Base-by-base conservation (phyloP, 1,140 invertebrate genomes). In the Panagrolaimus sp. region DNA sequence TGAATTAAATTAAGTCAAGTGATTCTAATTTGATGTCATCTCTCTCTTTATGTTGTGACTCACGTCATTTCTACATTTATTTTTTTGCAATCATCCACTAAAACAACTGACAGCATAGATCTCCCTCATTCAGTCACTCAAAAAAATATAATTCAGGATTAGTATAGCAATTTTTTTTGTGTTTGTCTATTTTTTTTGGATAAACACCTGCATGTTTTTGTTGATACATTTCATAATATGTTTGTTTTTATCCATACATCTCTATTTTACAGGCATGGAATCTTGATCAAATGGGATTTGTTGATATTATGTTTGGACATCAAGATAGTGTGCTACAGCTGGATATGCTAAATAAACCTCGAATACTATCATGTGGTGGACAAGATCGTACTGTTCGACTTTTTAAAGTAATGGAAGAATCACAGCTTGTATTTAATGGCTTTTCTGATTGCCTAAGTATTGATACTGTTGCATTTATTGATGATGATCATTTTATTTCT, bases 401-500 rank as follows among this genome's bases (percentile, higher is more conserved):
- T 27, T 75, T 75, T 57, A 75, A 75, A 62, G 67, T 75, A 13
- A 61, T 53, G 14, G 69, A 75, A 57, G 70, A 72, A 27, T 63
- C 47, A 16, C 74, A 75, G 47, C 44, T 75, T 14, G 74, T 75
- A 27, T 75, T 75, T 31, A 75, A 75, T 62, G 74, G 74, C 1
- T 66, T 77, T 23, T 31, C 31, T 38, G 70, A 72, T 25, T 63
- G 61, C 14, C 51, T 73, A 9, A 75, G 74, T 38, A 69, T 75
- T 46, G 74, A 75, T 61, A 66, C 63, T 42, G 74, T 77, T 27
- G 68, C 74, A 5, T 4, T 75, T 47, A 74, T 75, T 48, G 72
- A 75, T 65, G 74, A 77, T 45, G 74, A 75, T 62, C 74, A 77
- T 31, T 75, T 68, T 53, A 65, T 75, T 43, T 75, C 74, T 46